These are phyloP conservation scores for Heliothis virescens DNA, from an alignment of 1,140 invertebrate species.

Conservation along the genomic window DNA sequence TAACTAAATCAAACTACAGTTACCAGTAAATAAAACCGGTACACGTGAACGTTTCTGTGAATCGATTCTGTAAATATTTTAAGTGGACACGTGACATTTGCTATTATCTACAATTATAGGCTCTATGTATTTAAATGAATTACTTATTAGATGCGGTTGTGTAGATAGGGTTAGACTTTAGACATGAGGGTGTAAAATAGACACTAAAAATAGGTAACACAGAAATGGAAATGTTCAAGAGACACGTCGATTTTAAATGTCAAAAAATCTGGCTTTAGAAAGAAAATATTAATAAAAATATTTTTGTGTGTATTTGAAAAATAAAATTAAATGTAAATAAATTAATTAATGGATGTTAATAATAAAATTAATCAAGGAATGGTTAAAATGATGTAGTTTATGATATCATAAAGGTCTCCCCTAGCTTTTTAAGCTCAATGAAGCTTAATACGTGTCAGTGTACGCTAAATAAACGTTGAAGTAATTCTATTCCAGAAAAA, in stretches of 20 bases:
- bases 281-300: too few species aligned
- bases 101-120: constrained; percentile 17
- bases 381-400: background rate
- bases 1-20: background rate
- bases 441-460: too few species aligned
- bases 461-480: too few species aligned
- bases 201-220: background rate
- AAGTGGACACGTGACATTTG: constrained; percentile 1
- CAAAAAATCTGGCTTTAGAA: too few species aligned
- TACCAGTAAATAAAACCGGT: background rate
- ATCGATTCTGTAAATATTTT: background rate
- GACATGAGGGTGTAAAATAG: background rate
- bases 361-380: background rate
- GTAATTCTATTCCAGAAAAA: too few species aligned
- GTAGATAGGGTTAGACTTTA: background rate
- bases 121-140: background rate
- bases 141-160: background rate
- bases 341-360: background rate
- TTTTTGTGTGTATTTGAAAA: too few species aligned
- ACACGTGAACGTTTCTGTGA: background rate
- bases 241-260: background rate
- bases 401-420: background rate
- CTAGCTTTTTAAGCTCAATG: too few species aligned
- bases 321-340: too few species aligned
- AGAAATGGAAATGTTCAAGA: background rate